Evolutionary conservation across 2,113 vertebrate genomes (phyloP).

Genomic region (Pelobates fuscus): DNA sequence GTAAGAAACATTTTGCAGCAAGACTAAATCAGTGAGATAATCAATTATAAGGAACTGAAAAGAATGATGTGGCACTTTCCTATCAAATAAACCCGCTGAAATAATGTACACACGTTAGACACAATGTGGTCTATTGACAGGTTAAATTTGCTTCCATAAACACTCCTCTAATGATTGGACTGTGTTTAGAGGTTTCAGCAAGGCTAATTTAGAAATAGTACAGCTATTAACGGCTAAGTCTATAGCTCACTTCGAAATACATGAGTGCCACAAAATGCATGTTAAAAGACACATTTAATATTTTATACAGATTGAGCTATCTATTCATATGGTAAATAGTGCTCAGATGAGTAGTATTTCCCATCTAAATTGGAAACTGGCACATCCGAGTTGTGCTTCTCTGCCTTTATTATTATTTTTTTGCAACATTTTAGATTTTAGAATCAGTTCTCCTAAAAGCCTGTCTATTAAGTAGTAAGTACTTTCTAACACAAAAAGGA

Average conservation of each 20-base stretch:
- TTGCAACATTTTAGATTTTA: too few relatives aligned
- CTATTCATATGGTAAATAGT: too few relatives aligned
- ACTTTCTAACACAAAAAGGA: too few relatives aligned
- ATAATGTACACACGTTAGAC: background rate
- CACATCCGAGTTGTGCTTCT: too few relatives aligned
- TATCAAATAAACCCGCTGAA: too few relatives aligned
- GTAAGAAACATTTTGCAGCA: too few relatives aligned
- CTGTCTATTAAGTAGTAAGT: too few relatives aligned
- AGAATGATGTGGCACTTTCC: background rate
- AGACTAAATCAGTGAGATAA: too few relatives aligned
- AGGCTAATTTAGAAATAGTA: slow-evolving; percentile 25
- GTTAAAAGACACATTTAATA: background rate
- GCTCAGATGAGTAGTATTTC: too few relatives aligned
- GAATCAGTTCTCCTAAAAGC: too few relatives aligned
- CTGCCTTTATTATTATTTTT: too few relatives aligned
- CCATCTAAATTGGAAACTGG: too few relatives aligned
- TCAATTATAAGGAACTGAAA: background rate
- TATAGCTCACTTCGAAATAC: background rate
- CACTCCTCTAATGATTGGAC: background rate
- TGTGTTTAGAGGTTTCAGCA: slow-evolving; percentile 11
- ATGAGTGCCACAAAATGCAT: background rate
- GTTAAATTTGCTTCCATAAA: slow-evolving; percentile 28
- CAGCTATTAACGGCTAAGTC: slow-evolving; percentile 11
- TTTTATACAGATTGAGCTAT: background rate
- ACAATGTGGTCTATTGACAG: slow-evolving; percentile 10